These are phyloP conservation scores for Drosophila ezoana DNA, from an alignment of 2,888 invertebrate species.

Conservation along the genomic window DNA sequence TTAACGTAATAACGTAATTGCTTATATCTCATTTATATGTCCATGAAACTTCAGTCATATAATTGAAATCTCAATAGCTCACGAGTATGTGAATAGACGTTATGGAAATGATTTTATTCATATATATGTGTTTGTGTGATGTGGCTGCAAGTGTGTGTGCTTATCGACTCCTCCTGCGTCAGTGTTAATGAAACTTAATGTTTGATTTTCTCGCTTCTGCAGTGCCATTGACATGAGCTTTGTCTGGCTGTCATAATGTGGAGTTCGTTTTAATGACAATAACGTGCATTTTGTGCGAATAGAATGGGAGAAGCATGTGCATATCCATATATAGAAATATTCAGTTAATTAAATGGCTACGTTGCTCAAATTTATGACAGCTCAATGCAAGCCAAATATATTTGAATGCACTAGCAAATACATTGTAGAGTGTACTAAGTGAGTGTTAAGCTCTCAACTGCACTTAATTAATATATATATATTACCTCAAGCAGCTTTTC, in stretches of 20 bases:
- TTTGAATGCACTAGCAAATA: not conserved
- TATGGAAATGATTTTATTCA: not conserved
- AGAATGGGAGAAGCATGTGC: not conserved
- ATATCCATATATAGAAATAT: not conserved
- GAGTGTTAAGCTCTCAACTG: conserved; percentile 29
- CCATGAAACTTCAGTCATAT: conserved; percentile 29
- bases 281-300: conserved; percentile 23
- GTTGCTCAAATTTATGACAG: conserved; percentile 5
- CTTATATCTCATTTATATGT: conserved; percentile 35
- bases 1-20: conserved; percentile 2
- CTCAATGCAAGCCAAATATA: conserved; percentile 16
- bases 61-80: conserved; percentile 6
- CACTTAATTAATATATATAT: conserved; percentile 39
- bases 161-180: conserved; percentile 22
- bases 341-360: conserved; percentile 47
- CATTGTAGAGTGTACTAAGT: conserved; percentile 10
- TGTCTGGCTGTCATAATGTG: conserved; percentile 22
- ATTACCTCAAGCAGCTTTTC: conserved; percentile 6
- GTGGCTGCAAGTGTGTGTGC: not conserved
- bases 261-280: conserved; percentile 11
- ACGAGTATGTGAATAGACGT: conserved; percentile 13
- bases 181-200: conserved; percentile 59
- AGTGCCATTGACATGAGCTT: conserved; percentile 1
- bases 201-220: conserved; percentile 23
- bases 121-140: not conserved